Evolutionary conservation across 2,113 vertebrate species (phyloP).

Genomic region (Lonchura striata): DNA sequence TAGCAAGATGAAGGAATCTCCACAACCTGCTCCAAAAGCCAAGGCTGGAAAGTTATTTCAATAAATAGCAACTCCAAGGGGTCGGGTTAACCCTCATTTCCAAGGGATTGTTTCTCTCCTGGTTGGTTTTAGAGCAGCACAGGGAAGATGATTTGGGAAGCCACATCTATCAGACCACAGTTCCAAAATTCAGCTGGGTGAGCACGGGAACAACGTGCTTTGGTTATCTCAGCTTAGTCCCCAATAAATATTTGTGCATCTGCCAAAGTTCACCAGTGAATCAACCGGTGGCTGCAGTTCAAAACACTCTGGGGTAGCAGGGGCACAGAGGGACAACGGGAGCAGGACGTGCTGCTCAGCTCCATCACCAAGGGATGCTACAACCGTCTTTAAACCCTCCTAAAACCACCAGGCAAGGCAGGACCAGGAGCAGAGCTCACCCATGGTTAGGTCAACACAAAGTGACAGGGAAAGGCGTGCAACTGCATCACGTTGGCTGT

Average conservation of each 20-base stretch:
- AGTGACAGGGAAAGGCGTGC: background rate
- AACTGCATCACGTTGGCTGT: rapidly evolving
- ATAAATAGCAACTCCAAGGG: rapidly evolving
- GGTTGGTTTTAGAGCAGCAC: rapidly evolving
- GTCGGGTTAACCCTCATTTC: background rate
- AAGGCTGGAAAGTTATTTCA: background rate
- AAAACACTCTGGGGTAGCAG: rapidly evolving
- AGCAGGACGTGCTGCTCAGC: background rate
- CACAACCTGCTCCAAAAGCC: background rate
- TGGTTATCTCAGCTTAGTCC: background rate
- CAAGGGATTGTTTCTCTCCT: background rate
- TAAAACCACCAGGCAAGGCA: background rate
- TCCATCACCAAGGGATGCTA: background rate
- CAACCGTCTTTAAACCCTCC: background rate
- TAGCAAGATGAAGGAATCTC: constrained; percentile 18
- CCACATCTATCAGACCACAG: background rate
- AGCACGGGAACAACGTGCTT: background rate
- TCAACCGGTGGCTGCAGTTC: background rate
- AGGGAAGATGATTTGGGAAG: background rate
- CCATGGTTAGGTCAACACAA: background rate
- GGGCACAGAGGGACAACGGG: rapidly evolving
- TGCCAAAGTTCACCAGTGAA: constrained; percentile 27
- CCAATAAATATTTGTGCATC: constrained; percentile 16
- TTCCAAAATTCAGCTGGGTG: background rate
- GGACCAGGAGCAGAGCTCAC: background rate